phyloP scores from a whole-genome alignment of 92 coral and sea anemone species.

The Nematostella vectensis region DNA sequence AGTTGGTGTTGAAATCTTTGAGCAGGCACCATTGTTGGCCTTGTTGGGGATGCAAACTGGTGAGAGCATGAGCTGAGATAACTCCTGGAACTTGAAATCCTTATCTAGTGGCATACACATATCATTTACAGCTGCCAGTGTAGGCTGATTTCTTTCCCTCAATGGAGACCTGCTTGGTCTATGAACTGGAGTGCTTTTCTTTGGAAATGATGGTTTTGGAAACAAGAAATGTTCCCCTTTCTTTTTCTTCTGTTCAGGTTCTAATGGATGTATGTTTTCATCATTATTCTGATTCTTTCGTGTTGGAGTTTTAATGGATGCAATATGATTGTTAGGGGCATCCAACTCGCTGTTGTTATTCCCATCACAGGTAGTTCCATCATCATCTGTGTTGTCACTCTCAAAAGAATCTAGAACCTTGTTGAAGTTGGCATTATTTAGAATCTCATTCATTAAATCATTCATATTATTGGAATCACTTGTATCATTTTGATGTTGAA shows the following conservation, averaged over 20 bases:
- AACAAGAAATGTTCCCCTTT: constrained; percentile 5
- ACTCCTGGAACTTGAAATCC: constrained; percentile 24
- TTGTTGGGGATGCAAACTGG: constrained; percentile 36
- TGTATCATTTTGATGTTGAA: not conserved
- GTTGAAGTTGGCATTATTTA: constrained; percentile 10
- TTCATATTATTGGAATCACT: constrained; percentile 1
- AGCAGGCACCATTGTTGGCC: not conserved
- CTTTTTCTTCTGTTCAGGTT: constrained; percentile 17
- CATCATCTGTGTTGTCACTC: not conserved
- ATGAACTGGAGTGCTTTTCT: not conserved
- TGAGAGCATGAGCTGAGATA: constrained; percentile 25
- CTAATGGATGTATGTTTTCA: constrained; percentile 17
- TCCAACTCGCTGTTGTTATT: not conserved
- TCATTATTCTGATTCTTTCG: not conserved
- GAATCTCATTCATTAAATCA: constrained; percentile 22
- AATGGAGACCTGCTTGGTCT: constrained; percentile 39
- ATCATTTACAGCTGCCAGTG: constrained; percentile 85
- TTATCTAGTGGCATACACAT: constrained; percentile 31
- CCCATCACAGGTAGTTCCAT: not conserved
- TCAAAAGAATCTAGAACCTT: constrained; percentile 12
- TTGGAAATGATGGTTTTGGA: not conserved
- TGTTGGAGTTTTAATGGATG: not conserved
- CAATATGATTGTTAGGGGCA: not conserved
- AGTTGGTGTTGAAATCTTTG: constrained; percentile 47
- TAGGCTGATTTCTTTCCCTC: constrained; percentile 49